Evolutionary conservation across 1,140 invertebrate genomes (phyloP), one percentile per base, ranked within the genome.

Genomic region (Heliothis subflexa): DNA sequence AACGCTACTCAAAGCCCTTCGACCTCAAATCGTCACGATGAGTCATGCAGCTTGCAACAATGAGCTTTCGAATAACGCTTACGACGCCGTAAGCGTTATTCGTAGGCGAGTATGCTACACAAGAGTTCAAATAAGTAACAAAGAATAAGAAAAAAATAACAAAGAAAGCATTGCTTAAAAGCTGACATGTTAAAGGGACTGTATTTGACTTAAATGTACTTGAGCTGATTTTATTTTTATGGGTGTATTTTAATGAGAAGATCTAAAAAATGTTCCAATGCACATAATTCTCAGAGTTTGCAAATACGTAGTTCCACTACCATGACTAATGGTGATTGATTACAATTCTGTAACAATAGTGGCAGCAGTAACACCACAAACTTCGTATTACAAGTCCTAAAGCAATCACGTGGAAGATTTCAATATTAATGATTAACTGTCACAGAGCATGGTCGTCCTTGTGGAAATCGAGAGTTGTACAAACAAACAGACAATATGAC

Each of bases 1-100:
- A 80, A 75, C 78, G 70, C 52, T 78, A 78, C 78, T 61, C 78
- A 78, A 79, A 83, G 84, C 88, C 88, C 88, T 91, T 86, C 86
- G 89, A 87, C 89, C 89, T 86, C 82, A 78, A 82, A 85, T 78
- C 72, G 76, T 76, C 64, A 49, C 78, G 52, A 81, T 87, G 85
- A 87, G 33, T 86, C 84, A 86, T 79, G 71, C 13, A 52, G 12
- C 47, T 70, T 54, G 47, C 61, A 55, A 77, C 74, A 64, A 49
- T 68, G 33, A 74, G 62, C 52, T 57, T 74, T 74, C 64, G 57
- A 71, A 50, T 40, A 73, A 59, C 40, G 21, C 21, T 25, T 25
- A 25, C 21, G 21, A n/a, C n/a, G n/a, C n/a, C n/a, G n/a, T n/a
- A n/a, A n/a, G n/a, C n/a, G 40, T 16, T 73, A 4, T 16, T 25